Percentiles rank a stretch among this genome's conserved stretches.
These are phyloP conservation scores for human DNA, from an alignment of 2,113 vertebrate species.

Conservation along the genomic window GRCh38 chr2:224285001-224285500, in stretches of 20 bases:
- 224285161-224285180: not conserved
- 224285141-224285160: not conserved
- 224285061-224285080: not conserved
- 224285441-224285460: not conserved
- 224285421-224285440: not conserved
- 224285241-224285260: not conserved
- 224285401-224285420: not conserved
- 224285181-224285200: rapidly evolving
- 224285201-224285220: not conserved
- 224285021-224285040: not conserved
- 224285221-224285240: not conserved
- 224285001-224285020: not conserved
- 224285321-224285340: not conserved
- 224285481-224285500: not conserved
- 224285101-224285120: not conserved
- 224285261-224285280: not conserved
- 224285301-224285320: not conserved
- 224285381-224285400: not conserved
- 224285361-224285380: not conserved
- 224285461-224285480: not conserved
- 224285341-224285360: not conserved
- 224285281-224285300: not conserved
- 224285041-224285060: not conserved
- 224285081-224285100: not conserved
- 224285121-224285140: not conserved